Percentiles rank a stretch among this genome's conserved stretches.
These are phyloP conservation scores for Sweltsa coloradensis DNA, from an alignment of 1,140 invertebrate genomes.

Conservation along the genomic window DNA sequence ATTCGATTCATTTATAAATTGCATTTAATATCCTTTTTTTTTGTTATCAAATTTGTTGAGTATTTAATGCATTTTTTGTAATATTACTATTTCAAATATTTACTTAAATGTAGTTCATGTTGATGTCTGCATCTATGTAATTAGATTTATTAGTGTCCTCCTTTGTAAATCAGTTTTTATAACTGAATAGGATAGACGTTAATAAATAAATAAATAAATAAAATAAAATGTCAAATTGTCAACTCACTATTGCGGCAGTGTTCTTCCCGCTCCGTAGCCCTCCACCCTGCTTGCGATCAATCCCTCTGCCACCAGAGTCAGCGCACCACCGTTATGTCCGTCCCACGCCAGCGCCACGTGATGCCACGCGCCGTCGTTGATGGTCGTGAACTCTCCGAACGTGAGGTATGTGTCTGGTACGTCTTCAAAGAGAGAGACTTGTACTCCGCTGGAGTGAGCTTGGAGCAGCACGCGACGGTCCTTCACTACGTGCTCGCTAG, in stretches of 20 bases:
- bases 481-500: slow-evolving; percentile 66
- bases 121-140: too few relatives aligned
- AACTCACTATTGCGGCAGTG: slow-evolving; percentile 68
- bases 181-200: too few relatives aligned
- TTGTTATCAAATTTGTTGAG: too few relatives aligned
- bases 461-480: slow-evolving; percentile 71
- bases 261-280: slow-evolving; percentile 66
- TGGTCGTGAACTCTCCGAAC: slow-evolving; percentile 81
- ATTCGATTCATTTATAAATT: too few relatives aligned
- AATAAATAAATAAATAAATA: too few relatives aligned
- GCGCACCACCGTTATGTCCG: slow-evolving; percentile 65
- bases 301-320: slow-evolving; percentile 83
- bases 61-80: too few relatives aligned
- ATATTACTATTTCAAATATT: too few relatives aligned
- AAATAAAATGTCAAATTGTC: too few relatives aligned
- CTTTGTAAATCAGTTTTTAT: too few relatives aligned
- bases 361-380: slow-evolving; percentile 95
- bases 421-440: slow-evolving; percentile 78
- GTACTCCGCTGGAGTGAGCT: slow-evolving; percentile 79
- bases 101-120: too few relatives aligned
- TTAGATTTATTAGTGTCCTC: too few relatives aligned
- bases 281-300: slow-evolving; percentile 82
- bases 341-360: slow-evolving; percentile 90
- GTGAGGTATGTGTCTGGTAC: slow-evolving; percentile 81
- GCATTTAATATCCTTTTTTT: too few relatives aligned